Percentiles rank a stretch among this genome's conserved stretches.
These are phyloP conservation scores for Metopolophium dirhodum DNA, from an alignment of 1,140 invertebrate species.

Conservation along the genomic window DNA sequence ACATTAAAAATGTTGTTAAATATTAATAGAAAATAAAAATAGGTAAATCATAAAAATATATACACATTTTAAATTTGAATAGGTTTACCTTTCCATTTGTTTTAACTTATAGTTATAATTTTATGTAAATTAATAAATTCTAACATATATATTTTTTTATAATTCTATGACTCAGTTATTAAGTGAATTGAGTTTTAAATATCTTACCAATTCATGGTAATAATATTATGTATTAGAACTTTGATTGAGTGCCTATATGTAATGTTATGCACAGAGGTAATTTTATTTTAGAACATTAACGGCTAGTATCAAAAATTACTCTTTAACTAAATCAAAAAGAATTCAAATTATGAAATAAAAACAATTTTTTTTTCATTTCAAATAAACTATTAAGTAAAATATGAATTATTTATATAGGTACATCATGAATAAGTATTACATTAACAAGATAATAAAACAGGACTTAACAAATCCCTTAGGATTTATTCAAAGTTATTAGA, in stretches of 20 bases:
- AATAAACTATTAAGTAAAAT: not conserved
- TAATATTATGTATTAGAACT: too few species aligned
- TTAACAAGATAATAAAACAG: not conserved
- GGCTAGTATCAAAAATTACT: not conserved
- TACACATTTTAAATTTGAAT: not conserved
- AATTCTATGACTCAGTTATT: too few species aligned
- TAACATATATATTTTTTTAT: too few species aligned
- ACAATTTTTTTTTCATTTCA: too few species aligned
- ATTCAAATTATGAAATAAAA: too few species aligned
- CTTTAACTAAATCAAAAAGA: not conserved
- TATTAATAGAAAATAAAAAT: not conserved
- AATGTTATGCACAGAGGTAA: too few species aligned
- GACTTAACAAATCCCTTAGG: not conserved
- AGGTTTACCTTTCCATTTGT: too few species aligned
- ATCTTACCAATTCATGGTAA: too few species aligned
- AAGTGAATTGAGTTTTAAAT: too few species aligned
- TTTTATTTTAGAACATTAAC: not conserved
- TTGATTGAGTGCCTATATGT: too few species aligned
- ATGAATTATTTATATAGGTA: not conserved
- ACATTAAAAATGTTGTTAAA: too few species aligned
- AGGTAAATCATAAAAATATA: too few species aligned
- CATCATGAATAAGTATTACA: not conserved
- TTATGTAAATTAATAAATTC: not conserved
- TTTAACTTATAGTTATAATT: not conserved
- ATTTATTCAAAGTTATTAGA: not conserved